phyloP scores from a whole-genome alignment of 2,113 vertebrate genomes.

The Castor canadensis region DNA sequence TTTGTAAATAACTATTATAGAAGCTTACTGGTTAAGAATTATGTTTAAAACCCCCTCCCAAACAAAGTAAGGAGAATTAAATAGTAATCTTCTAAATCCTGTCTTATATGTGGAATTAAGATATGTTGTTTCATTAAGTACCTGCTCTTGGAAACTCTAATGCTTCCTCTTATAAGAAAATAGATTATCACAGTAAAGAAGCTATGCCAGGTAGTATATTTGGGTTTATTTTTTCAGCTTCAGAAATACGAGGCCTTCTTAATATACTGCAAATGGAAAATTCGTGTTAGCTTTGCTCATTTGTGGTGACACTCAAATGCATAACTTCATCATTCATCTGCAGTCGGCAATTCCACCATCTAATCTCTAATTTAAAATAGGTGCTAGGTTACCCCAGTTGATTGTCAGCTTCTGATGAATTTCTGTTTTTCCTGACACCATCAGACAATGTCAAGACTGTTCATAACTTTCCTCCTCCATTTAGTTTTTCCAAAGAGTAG shows the following conservation, averaged over 20 bases:
- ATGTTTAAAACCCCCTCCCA: slow-evolving; percentile 27
- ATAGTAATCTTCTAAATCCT: slow-evolving; percentile 67
- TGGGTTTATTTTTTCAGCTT: slow-evolving; percentile 13
- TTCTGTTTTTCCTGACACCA: slow-evolving; percentile 47
- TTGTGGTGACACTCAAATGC: background rate
- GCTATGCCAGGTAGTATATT: background rate
- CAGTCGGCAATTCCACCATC: background rate
- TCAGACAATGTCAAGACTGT: slow-evolving; percentile 24
- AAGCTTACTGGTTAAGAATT: slow-evolving; percentile 58
- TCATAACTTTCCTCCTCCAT: background rate
- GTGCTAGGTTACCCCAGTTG: background rate
- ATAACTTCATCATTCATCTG: slow-evolving; percentile 30
- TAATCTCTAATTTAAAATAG: slow-evolving; percentile 62
- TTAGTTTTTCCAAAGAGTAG: background rate
- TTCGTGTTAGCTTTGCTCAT: background rate
- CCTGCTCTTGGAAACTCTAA: slow-evolving; percentile 30
- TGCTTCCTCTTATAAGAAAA: slow-evolving; percentile 51
- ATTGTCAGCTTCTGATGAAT: slow-evolving; percentile 40
- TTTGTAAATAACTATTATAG: slow-evolving; percentile 60
- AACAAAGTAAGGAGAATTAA: slow-evolving; percentile 66
- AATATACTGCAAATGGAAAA: background rate
- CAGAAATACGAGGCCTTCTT: background rate
- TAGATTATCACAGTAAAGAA: slow-evolving; percentile 36
- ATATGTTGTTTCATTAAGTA: slow-evolving; percentile 61
- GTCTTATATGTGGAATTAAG: slow-evolving; percentile 54